phyloP scores from a whole-genome alignment of 1,140 invertebrate genomes.

The Drosophila sproati region DNA sequence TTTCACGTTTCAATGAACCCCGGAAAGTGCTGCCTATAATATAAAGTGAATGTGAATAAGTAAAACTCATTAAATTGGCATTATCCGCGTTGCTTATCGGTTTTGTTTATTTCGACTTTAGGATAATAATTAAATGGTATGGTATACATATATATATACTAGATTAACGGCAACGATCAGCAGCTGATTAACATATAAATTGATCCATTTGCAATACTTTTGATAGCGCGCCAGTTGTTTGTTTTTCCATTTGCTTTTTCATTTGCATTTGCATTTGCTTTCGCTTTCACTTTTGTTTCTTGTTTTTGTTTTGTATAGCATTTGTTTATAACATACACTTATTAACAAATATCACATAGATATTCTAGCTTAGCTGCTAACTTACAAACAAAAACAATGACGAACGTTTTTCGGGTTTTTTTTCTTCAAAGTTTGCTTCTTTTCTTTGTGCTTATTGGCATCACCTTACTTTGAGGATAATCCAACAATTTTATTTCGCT shows the following conservation, averaged over 20 bases:
- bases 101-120: conserved; percentile 53
- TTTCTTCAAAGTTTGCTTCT: neutral
- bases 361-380: conserved; percentile 60
- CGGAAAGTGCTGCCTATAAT: conserved; percentile 4
- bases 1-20: conserved; percentile 25
- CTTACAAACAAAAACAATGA: conserved; percentile 28
- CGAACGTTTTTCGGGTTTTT: conserved; percentile 12
- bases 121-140: conserved; percentile 43
- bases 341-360: conserved; percentile 71
- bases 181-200: conserved; percentile 37
- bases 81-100: conserved; percentile 32
- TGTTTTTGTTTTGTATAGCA: conserved; percentile 36
- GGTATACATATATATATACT: conserved; percentile 41
- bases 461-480: neutral
- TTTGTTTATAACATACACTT: conserved; percentile 57
- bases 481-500: neutral
- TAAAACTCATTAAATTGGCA: conserved; percentile 20
- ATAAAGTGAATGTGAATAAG: conserved; percentile 25
- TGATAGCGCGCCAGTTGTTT: conserved; percentile 26
- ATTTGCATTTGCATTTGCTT: neutral
- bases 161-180: conserved; percentile 61
- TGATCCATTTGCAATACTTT: conserved; percentile 44
- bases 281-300: neutral
- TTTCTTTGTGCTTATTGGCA: neutral
- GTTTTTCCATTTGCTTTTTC: no score